phyloP scores from a whole-genome alignment of 2,797 vertebrate species.

The Oceanodroma leucorhoa region DNA sequence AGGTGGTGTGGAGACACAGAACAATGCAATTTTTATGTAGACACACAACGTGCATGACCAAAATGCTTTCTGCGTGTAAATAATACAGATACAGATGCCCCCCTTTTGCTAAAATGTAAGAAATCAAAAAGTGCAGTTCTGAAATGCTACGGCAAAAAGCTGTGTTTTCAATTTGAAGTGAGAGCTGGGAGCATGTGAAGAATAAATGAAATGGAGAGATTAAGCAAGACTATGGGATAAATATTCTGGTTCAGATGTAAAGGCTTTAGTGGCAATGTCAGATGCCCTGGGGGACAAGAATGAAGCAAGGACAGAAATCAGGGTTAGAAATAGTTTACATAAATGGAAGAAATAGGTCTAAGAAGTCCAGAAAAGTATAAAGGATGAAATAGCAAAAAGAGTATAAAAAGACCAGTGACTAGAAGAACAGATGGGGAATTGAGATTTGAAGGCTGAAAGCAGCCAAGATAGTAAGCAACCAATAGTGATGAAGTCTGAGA shows the following conservation, averaged over 20 bases:
- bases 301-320: background rate
- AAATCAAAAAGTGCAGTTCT: background rate
- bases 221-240: conserved; percentile 4
- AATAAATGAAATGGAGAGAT: background rate
- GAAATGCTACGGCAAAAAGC: background rate
- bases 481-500: background rate
- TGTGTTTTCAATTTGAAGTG: conserved; percentile 29
- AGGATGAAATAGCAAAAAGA: background rate
- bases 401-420: background rate
- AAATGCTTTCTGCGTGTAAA: conserved; percentile 13
- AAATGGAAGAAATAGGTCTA: background rate
- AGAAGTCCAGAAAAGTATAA: background rate
- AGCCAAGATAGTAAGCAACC: background rate
- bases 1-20: background rate
- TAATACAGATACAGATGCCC: background rate
- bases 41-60: background rate
- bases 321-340: background rate
- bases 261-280: background rate
- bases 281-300: background rate
- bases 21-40: conserved; percentile 19
- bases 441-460: background rate
- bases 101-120: background rate
- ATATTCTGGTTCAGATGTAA: background rate
- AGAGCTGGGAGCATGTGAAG: background rate
- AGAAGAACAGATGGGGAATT: background rate